A percentile compares a stretch with the other conserved stretches of the same genome.
Evolutionary conservation across 2,113 vertebrate species (phyloP).

Genomic region (Neolamprologus falcicula): DNA sequence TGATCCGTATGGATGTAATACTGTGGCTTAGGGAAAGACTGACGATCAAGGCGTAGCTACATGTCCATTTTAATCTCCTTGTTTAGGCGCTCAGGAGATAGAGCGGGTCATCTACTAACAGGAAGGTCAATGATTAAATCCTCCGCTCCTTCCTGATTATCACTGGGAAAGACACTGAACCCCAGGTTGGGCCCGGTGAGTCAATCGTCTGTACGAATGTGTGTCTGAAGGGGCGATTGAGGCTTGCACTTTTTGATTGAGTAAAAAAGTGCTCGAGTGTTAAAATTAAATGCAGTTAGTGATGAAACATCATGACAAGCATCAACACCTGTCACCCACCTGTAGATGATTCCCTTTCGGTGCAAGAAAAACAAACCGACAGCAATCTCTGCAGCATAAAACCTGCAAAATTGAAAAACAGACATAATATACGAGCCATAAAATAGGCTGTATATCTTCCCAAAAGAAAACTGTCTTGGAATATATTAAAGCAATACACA

Average conservation of each 20-base stretch:
- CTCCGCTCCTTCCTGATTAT: not conserved
- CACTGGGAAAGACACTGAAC: not conserved
- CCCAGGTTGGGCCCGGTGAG: not conserved
- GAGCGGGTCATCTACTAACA: not conserved
- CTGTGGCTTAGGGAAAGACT: not conserved
- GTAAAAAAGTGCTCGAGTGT: not conserved
- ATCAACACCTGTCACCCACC: constrained; percentile 69
- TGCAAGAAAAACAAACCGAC: constrained; percentile 95
- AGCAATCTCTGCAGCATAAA: constrained; percentile 96
- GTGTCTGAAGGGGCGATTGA: not conserved
- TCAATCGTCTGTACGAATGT: not conserved
- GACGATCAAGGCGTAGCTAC: not conserved
- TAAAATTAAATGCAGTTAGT: not conserved
- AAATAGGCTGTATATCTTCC: not conserved
- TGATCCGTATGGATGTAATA: not conserved
- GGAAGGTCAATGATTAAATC: not conserved
- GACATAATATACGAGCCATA: not conserved
- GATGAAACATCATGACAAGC: not conserved
- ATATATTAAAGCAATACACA: not conserved
- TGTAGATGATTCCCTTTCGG: constrained; percentile 92
- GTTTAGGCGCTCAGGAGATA: not conserved
- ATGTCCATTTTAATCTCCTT: not conserved
- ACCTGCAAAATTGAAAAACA: constrained; percentile 61
- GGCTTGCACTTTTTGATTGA: not conserved
- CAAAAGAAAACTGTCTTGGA: not conserved